phyloP scores from a whole-genome alignment of 2,888 invertebrate genomes.

The Synergus gifuensis region DNA sequence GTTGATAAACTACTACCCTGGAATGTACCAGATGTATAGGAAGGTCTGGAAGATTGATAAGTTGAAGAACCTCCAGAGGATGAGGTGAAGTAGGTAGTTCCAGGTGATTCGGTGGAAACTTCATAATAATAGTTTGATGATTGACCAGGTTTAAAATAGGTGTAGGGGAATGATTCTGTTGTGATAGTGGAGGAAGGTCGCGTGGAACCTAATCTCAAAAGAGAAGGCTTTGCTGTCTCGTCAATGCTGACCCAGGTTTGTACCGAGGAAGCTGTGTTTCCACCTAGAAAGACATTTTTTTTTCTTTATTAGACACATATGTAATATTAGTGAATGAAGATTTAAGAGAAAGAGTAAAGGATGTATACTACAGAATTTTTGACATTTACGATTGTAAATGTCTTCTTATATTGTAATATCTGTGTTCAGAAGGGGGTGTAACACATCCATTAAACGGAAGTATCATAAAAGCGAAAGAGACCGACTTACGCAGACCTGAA shows the following conservation, averaged over 20 bases:
- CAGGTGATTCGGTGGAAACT: slow-evolving; percentile 57
- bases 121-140: slow-evolving; percentile 72
- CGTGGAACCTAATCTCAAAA: slow-evolving; percentile 59
- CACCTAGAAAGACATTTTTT: slow-evolving; percentile 44
- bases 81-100: slow-evolving; percentile 47
- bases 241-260: slow-evolving; percentile 72
- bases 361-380: not conserved
- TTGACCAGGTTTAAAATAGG: slow-evolving; percentile 67
- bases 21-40: slow-evolving; percentile 57
- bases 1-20: slow-evolving; percentile 61
- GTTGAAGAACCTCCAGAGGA: slow-evolving; percentile 43
- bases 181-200: slow-evolving; percentile 58
- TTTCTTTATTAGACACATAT: no score
- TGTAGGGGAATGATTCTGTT: slow-evolving; percentile 67
- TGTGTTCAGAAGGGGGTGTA: slow-evolving; percentile 41
- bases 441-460: not conserved
- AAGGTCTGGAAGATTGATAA: slow-evolving; percentile 52
- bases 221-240: slow-evolving; percentile 72
- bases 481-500: not conserved
- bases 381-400: not conserved
- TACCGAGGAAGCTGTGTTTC: slow-evolving; percentile 61
- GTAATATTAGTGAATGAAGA: not conserved
- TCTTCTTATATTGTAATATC: not conserved
- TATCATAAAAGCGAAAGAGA: not conserved
- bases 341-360: not conserved